phyloP scores from a whole-genome alignment of 2,797 vertebrate species.

The Coranthus polyacanthus region DNA sequence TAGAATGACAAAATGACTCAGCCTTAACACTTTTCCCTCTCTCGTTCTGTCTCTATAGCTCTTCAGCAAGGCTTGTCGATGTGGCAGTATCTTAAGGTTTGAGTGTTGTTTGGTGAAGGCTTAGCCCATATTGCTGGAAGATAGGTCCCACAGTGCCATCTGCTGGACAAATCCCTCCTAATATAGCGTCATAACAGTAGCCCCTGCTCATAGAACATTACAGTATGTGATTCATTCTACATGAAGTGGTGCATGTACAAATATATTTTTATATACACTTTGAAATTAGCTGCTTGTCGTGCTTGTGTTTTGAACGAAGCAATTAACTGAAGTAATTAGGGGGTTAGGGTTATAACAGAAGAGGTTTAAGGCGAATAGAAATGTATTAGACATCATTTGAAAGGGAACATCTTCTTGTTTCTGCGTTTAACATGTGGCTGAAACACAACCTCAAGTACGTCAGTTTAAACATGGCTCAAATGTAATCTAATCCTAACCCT shows the following conservation, averaged over 20 bases:
- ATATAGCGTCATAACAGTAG: not conserved
- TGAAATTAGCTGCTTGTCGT: no score
- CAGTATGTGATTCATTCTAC: not conserved
- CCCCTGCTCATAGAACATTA: not conserved
- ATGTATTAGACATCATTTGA: no score
- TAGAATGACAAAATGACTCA: slow-evolving; percentile 68
- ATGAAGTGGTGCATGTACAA: not conserved
- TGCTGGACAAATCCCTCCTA: slow-evolving; percentile 63
- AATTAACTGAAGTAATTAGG: no score
- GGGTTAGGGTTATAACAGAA: no score
- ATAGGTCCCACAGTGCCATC: slow-evolving; percentile 81
- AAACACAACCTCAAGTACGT: no score
- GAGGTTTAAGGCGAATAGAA: no score
- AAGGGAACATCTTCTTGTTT: no score
- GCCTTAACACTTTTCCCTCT: slow-evolving; percentile 32
- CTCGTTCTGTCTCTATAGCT: slow-evolving; percentile 15
- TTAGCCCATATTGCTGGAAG: not conserved
- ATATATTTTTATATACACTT: no score
- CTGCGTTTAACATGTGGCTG: no score
- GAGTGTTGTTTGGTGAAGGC: slow-evolving; percentile 12
- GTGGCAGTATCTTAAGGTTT: slow-evolving; percentile 42
- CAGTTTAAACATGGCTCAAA: no score
- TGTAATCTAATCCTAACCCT: no score
- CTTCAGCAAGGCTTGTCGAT: slow-evolving; percentile 40
- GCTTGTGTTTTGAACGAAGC: no score